Conservation (phyloP, 2,888 invertebrate genomes). For the Melipona beecheii region DNA sequence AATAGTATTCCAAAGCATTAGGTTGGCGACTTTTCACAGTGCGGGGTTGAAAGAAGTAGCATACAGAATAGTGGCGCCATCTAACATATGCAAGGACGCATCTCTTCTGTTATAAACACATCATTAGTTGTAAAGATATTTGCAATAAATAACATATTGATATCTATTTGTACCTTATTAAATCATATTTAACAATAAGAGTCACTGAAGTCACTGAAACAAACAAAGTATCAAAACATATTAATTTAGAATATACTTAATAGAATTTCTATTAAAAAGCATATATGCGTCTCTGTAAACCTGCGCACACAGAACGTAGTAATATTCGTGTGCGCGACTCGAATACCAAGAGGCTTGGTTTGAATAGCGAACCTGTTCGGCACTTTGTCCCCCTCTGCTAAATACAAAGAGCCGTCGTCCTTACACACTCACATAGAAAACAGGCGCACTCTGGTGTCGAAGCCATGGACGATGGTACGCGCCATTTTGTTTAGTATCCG, state of each 20-base stretch:
- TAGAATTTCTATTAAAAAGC: not conserved
- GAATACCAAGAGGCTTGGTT: slow-evolving; percentile 68
- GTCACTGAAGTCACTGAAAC: not conserved
- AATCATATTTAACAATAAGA: not conserved
- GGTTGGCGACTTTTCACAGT: slow-evolving; percentile 35
- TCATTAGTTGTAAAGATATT: not conserved
- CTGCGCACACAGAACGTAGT: slow-evolving; percentile 24
- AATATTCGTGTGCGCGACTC: slow-evolving; percentile 42
- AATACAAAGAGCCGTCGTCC: slow-evolving; percentile 6
- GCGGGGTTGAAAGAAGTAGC: slow-evolving; percentile 48
- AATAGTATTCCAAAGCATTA: slow-evolving; percentile 2
- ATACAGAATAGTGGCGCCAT: slow-evolving; percentile 41
- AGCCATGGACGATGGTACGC: slow-evolving; percentile 63
- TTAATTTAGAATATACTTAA: not conserved
- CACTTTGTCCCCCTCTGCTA: slow-evolving; percentile 33
- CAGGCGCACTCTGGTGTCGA: slow-evolving; percentile 69
- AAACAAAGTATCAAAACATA: not conserved
- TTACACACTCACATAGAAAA: slow-evolving; percentile 27
- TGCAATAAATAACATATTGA: not conserved
- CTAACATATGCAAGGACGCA: slow-evolving; percentile 29
- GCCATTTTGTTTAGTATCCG: slow-evolving; percentile 78
- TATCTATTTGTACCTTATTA: not conserved
- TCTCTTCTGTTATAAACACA: not conserved
- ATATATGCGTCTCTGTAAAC: slow-evolving; percentile 35
- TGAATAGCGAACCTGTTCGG: slow-evolving; percentile 64